phyloP scores from a whole-genome alignment of 2,888 invertebrate genomes.

The Melanostoma mellinum region DNA sequence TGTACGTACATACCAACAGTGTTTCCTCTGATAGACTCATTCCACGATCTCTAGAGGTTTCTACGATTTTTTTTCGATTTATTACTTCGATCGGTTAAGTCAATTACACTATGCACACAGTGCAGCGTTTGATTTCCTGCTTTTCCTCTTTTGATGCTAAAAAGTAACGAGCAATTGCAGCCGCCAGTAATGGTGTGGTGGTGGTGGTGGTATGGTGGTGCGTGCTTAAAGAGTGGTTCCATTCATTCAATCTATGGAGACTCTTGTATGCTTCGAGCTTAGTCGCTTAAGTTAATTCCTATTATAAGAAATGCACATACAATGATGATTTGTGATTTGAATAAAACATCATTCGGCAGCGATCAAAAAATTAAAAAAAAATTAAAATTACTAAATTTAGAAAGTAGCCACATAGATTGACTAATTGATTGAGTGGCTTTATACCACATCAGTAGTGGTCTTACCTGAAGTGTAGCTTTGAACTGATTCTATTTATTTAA shows the following conservation, averaged over 20 bases:
- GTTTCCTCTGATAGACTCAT: background rate
- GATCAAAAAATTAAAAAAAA: background rate
- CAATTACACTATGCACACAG: constrained; percentile 2
- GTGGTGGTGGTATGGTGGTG: background rate
- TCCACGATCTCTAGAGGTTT: constrained; percentile 2
- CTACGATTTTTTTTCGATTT: constrained; percentile 10
- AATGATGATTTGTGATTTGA: constrained; percentile 37
- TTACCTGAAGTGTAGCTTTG: background rate
- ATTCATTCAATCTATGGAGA: constrained; percentile 15
- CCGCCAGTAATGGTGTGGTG: background rate
- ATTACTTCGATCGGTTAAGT: constrained; percentile 8
- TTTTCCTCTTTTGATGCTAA: constrained; percentile 31
- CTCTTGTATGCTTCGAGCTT: background rate
- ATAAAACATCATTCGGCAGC: constrained; percentile 22
- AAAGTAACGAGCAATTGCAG: constrained; percentile 12
- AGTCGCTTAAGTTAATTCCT: constrained; percentile 19
- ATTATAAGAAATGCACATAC: constrained; percentile 37
- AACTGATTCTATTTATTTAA: constrained; percentile 5
- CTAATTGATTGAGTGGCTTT: constrained; percentile 24
- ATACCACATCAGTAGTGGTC: background rate
- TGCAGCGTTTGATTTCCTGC: constrained; percentile 26
- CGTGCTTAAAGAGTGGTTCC: constrained; percentile 15
- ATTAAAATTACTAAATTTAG: constrained; percentile 31
- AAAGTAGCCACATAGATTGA: constrained; percentile 24
- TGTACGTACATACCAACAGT: constrained; percentile 2